Evolutionary conservation across 1,140 invertebrate species (phyloP).

Genomic region (Pinna nobilis): DNA sequence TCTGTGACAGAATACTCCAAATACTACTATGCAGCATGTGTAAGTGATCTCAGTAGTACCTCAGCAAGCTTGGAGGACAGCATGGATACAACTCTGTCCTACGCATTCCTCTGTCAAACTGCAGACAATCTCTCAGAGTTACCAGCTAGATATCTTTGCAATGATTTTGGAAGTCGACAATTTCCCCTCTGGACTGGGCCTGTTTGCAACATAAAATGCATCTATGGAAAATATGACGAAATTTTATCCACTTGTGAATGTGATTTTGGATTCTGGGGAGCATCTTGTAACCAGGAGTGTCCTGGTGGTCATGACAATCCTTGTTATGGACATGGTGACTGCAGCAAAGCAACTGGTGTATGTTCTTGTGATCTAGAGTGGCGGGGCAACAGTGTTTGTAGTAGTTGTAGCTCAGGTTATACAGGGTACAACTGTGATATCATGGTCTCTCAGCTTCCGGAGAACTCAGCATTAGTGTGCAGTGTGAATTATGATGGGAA

Average conservation of each 20-base stretch:
- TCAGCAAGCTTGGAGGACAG: conserved; percentile 7
- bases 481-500: conserved; percentile 4
- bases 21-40: neutral
- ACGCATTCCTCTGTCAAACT: conserved; percentile 37
- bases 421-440: conserved; percentile 40
- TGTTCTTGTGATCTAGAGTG: conserved; percentile 49
- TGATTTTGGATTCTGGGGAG: conserved; percentile 47
- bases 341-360: conserved; percentile 30
- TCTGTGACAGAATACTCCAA: neutral
- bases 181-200: conserved; percentile 44
- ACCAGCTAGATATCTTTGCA: conserved; percentile 41
- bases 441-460: conserved; percentile 17
- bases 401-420: conserved; percentile 40
- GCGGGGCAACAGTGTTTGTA: conserved; percentile 45
- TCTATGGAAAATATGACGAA: conserved; percentile 29
- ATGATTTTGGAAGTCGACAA: conserved; percentile 29
- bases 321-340: conserved; percentile 50
- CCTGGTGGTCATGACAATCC: conserved; percentile 31
- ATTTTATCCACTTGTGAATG: conserved; percentile 37
- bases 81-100: conserved; percentile 40
- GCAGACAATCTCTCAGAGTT: neutral
- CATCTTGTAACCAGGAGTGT: conserved; percentile 43
- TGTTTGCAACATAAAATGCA: conserved; percentile 37
- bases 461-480: conserved; percentile 17
- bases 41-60: neutral